Evolutionary conservation across 2,888 invertebrate genomes (phyloP), one percentile per base, ranked within the genome.

Genomic region (Catocala fraxini): DNA sequence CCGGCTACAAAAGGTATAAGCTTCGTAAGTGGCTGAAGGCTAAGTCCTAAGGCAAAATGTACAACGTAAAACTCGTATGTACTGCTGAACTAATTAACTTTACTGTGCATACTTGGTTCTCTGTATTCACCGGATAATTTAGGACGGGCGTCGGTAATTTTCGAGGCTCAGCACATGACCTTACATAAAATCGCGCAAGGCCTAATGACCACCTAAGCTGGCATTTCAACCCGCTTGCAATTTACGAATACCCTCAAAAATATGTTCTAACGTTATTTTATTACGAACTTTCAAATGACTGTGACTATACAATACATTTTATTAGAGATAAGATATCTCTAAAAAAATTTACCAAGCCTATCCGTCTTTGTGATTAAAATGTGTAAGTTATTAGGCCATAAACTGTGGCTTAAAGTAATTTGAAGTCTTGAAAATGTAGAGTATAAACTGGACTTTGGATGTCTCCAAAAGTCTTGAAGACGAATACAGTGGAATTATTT

Each of bases 81-180:
- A 46, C 54, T 51, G 11, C 15, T 56, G 41, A 45, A 56, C 55
- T 60, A 60, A 60, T 60, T 60, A 60, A 60, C 51, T 46, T 46
- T 46, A 60, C 52, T 56, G 47, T 61, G 35, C 52, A 56, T 52
- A 48, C 52, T 62, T 39, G 46, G 49, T 39, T 35, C 47, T 49
- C 52, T 64, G 63, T 67, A 67, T 63, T 74, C 75, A 74, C 56
- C 59, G 60, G 73, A 57, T 67, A 71, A 75, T 63, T 71, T 65
- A 60, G 73, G 51, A 60, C 55, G 62, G 69, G 62, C 48, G 66
- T 60, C 59, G 65, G 52, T 55, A 67, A 69, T 75, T 69, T 64
- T 61, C 69, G 51, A 55, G 51, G 55, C 60, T 56, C 55, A 61
- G 62, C 51, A 13, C 54, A 71, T 68, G 74, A 49, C 63, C 65